These are phyloP conservation scores for Tortricodes alternella DNA, from an alignment of 2,888 invertebrate genomes.

Conservation along the genomic window DNA sequence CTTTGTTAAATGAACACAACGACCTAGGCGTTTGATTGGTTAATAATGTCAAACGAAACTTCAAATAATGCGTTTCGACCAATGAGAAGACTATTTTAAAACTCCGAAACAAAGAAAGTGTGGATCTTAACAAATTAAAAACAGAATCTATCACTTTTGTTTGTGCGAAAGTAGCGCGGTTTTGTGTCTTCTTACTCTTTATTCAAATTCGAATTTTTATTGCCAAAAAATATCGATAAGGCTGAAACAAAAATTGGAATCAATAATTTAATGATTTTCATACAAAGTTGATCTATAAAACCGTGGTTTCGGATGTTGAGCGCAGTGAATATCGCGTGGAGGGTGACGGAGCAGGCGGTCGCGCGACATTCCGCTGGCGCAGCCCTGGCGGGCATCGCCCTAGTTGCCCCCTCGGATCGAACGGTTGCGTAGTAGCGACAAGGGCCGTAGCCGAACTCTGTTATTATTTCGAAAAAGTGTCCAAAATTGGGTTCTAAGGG, in stretches of 20 bases:
- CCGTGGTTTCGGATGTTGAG: conserved; percentile 20
- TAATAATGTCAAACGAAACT: background rate
- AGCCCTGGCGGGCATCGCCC: conserved; percentile 80
- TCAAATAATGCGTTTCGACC: background rate
- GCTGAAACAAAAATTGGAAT: conserved; percentile 4
- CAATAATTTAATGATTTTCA: background rate
- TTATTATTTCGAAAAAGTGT: conserved; percentile 42
- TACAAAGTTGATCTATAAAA: background rate
- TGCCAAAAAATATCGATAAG: conserved; percentile 28
- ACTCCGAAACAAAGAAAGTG: background rate
- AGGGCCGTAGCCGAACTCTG: conserved; percentile 52
- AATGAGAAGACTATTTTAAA: background rate
- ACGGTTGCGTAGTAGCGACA: conserved; percentile 74
- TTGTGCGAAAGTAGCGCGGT: conserved; percentile 66
- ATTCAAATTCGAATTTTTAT: conserved; percentile 54
- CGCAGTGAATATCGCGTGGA: conserved; percentile 13
- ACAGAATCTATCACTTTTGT: conserved; percentile 34
- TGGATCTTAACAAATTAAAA: background rate
- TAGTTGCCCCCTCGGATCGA: conserved; percentile 80
- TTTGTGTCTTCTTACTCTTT: conserved; percentile 42
- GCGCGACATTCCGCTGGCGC: conserved; percentile 76
- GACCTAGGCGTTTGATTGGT: background rate
- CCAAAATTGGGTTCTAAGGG: conserved; percentile 39
- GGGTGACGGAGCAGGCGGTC: conserved; percentile 46
- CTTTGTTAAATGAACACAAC: background rate